Percentiles rank a stretch among this genome's conserved stretches.
Evolutionary conservation across 1,140 invertebrate species (phyloP).

Genomic region (Littorina saxatilis): DNA sequence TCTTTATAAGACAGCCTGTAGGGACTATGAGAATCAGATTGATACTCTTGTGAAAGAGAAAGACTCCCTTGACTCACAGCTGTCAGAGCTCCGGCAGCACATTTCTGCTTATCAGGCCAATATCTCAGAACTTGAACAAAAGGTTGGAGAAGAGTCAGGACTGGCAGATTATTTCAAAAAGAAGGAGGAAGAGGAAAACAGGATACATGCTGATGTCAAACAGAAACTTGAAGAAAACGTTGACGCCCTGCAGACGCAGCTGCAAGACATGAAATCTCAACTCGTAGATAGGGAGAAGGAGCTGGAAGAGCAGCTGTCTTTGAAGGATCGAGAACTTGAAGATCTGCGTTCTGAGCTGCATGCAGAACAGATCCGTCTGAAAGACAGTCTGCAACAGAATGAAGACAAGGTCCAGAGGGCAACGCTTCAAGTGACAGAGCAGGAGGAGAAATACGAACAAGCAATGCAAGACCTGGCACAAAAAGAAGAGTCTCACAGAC

Average conservation of each 20-base stretch:
- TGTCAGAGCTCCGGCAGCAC: constrained; percentile 12
- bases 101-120: constrained; percentile 1
- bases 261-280: constrained; percentile 8
- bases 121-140: constrained; percentile 34
- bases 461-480: not conserved
- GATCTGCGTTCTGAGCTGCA: constrained; percentile 29
- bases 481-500: not conserved
- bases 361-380: constrained; percentile 3
- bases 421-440: not conserved
- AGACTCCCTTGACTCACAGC: constrained; percentile 19
- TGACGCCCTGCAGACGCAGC: constrained; percentile 7
- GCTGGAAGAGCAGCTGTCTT: constrained; percentile 22
- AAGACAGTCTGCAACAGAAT: not conserved
- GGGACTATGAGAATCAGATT: constrained; percentile 21
- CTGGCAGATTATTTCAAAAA: constrained; percentile 34
- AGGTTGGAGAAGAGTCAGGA: constrained; percentile 23
- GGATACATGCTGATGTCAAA: constrained; percentile 3
- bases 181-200: constrained; percentile 14
- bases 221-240: constrained; percentile 28
- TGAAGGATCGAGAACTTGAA: constrained; percentile 24
- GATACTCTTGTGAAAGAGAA: constrained; percentile 32
- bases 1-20: not conserved
- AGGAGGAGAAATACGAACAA: constrained; percentile 6
- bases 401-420: constrained; percentile 21
- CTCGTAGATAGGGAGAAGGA: constrained; percentile 11